Evolutionary conservation across 2,797 vertebrate genomes (phyloP).

Genomic region (Micrastur ruficollis): DNA sequence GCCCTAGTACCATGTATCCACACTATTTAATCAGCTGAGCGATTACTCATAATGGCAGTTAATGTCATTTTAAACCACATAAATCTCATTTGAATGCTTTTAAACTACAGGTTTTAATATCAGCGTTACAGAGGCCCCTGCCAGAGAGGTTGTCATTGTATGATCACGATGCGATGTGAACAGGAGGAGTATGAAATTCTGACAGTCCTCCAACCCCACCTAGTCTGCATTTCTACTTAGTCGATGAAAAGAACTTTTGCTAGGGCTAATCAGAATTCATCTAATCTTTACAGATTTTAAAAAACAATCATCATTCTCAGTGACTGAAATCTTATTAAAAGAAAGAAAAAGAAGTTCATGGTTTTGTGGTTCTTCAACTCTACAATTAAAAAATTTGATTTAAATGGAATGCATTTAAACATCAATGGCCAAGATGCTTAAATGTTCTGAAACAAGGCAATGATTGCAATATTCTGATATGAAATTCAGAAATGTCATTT

Average conservation of each 20-base stretch:
- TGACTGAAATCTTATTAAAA: not conserved
- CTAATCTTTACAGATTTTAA: not conserved
- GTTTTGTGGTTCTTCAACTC: not conserved
- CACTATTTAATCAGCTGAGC: not conserved
- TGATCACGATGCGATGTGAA: not conserved
- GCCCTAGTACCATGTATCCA: not conserved
- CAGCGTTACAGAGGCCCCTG: not conserved
- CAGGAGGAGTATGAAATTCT: not conserved
- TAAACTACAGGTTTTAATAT: not conserved
- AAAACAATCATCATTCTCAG: not conserved
- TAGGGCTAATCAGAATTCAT: not conserved
- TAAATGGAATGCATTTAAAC: not conserved
- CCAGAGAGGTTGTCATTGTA: not conserved
- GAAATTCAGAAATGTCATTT: not conserved
- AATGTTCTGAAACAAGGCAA: not conserved
- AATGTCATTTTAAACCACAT: not conserved
- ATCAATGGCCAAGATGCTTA: not conserved
- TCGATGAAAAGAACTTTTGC: not conserved
- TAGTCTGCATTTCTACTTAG: not conserved
- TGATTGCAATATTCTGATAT: not conserved
- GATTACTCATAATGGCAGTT: slow-evolving; percentile 15
- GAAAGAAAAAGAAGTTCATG: not conserved
- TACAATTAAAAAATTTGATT: not conserved
- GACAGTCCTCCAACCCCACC: not conserved
- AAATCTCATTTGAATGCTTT: not conserved